Base-by-base conservation (phyloP, 2,797 vertebrate species). In the Todus mexicanus region DNA sequence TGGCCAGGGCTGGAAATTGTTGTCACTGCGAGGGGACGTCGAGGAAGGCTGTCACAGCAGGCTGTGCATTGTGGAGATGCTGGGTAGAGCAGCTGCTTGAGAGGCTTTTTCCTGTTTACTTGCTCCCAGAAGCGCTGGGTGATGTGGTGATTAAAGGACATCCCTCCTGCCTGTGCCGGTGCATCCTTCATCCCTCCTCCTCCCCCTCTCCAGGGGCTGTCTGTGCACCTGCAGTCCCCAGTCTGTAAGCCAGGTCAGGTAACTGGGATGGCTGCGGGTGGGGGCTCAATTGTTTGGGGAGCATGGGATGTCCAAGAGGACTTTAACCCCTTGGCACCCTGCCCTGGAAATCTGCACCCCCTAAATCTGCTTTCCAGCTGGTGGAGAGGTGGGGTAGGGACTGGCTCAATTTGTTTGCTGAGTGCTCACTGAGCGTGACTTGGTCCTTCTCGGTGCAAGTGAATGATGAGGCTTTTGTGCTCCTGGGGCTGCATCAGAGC, bases 41-140 rank as follows among this genome's bases (percentile, higher is more conserved):
- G 7, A 9, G 79, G 89, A 26, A 22, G 29, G 72, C 89, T 43
- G 64, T 75, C 16, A 3, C 14, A 2, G 68, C 82, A 35, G 71
- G 61, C 92, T 70, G 89, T 65, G 77, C 84, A 51, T 81, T 2
- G 1, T 1, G 4, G 82, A 87, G 79, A 80, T 3, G 3, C 43
- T 43, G 87, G 53, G 64, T 82, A 84, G 50, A 77, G 19, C 91
- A 96, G 92, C 93, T 97, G 93, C 93, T 91, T 17, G 53, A 95
- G 94, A 79, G 93, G 15, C 89, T 60, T 90, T 95, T 96, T 97
- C 95, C 96, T 97, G 97, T 97, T 97, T 96, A 95, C 93, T 84
- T 47, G 68, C 96, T 95, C 87, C 84, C 69, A 82, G 84, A 85
- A 84, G 83, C 71, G 72, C 91, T 4, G 29, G 69, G 63, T 94